Evolutionary conservation across 2,888 invertebrate genomes (phyloP).

Genomic region (Rotaria macrura): DNA sequence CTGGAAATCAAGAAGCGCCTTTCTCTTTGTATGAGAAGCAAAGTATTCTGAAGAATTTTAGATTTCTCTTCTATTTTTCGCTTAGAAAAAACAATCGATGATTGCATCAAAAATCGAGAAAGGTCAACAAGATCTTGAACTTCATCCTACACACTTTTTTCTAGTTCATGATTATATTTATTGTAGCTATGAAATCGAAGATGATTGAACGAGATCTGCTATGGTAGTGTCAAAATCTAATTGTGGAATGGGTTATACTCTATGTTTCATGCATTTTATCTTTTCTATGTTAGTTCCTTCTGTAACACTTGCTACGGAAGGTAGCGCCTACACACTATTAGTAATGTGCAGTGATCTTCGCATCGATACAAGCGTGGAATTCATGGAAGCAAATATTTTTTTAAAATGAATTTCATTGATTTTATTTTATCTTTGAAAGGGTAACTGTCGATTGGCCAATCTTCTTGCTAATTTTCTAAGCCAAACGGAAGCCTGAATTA

Average conservation of each 20-base stretch:
- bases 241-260: no score
- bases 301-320: neutral
- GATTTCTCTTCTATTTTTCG: neutral
- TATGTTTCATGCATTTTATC: no score
- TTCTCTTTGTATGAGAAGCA: neutral
- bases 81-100: neutral
- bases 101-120: neutral
- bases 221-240: neutral
- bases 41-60: neutral
- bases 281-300: neutral
- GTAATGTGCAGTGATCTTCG: neutral
- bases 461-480: neutral
- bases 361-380: neutral
- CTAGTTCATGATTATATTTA: neutral
- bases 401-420: neutral
- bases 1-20: slow-evolving; percentile 28
- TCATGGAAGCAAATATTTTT: neutral
- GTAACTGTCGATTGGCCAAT: neutral
- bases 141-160: neutral
- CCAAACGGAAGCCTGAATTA: neutral
- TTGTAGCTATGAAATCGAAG: neutral
- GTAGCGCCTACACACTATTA: neutral
- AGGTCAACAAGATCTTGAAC: neutral
- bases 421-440: neutral
- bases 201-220: neutral